Evolutionary conservation across 1,140 invertebrate genomes (phyloP).

Genomic region (Eumaeus atala): DNA sequence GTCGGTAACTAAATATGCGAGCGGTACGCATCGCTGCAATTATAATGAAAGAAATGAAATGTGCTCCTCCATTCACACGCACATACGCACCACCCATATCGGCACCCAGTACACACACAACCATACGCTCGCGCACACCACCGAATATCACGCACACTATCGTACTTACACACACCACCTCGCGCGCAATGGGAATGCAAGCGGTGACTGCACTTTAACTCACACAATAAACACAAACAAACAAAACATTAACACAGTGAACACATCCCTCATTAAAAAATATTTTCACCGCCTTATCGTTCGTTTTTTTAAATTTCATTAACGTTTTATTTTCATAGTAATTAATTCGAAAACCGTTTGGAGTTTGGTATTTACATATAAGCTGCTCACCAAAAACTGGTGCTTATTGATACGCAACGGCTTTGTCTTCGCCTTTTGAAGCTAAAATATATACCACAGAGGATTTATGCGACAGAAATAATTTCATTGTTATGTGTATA

Average conservation of each 20-base stretch:
- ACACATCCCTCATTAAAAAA: constrained; percentile 41
- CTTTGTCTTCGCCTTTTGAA: constrained; percentile 65
- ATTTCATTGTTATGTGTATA: too few relatives aligned
- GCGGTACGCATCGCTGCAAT: constrained; percentile 67
- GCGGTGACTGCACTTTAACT: constrained; percentile 72
- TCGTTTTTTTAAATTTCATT: constrained; percentile 12
- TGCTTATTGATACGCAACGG: constrained; percentile 54
- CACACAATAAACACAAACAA: constrained; percentile 72
- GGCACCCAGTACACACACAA: constrained; percentile 52
- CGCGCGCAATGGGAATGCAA: constrained; percentile 60
- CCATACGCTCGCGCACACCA: constrained; percentile 13
- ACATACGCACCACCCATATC: constrained; percentile 66
- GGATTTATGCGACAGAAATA: not conserved
- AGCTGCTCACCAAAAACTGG: constrained; percentile 36
- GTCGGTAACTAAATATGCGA: constrained; percentile 26
- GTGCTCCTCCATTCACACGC: constrained; percentile 71
- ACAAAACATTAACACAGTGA: constrained; percentile 61
- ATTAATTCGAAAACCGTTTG: constrained; percentile 6
- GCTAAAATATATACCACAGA: constrained; percentile 44
- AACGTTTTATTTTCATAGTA: constrained; percentile 5
- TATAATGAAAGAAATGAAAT: constrained; percentile 70
- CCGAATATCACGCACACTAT: constrained; percentile 35
- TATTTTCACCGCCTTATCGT: constrained; percentile 26
- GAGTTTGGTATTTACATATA: constrained; percentile 3
- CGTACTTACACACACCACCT: constrained; percentile 40